Conservation (phyloP, 2,797 vertebrate species). For the Cyclura pinguis region DNA sequence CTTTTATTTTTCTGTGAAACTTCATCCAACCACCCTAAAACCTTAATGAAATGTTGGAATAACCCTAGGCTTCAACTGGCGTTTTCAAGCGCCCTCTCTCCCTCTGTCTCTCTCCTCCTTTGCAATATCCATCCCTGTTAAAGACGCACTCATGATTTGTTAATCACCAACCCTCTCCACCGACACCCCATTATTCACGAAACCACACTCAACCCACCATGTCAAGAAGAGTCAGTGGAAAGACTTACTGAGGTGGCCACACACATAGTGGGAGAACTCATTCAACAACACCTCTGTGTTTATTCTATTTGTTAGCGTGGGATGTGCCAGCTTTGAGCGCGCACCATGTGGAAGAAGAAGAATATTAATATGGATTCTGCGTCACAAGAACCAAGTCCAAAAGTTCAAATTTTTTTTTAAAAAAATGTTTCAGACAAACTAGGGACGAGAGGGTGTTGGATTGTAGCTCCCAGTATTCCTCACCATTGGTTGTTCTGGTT, state of each 20-base stretch:
- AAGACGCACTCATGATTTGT: constrained; percentile 51
- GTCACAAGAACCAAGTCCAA: rapidly evolving
- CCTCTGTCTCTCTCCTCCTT: rapidly evolving
- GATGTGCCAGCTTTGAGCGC: constrained; percentile 7
- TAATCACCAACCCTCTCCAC: constrained; percentile 23
- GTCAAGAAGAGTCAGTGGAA: constrained; percentile 49
- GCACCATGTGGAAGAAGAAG: neutral
- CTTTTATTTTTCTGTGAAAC: neutral
- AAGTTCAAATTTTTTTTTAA: neutral
- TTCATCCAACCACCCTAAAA: neutral
- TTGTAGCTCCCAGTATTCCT: too few species aligned
- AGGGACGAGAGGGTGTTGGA: too few species aligned
- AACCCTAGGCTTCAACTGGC: neutral
- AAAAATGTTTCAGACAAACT: neutral
- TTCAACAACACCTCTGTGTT: constrained; percentile 18
- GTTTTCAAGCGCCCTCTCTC: neutral
- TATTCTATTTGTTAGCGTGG: constrained; percentile 29
- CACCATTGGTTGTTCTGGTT: too few species aligned
- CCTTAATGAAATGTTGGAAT: neutral
- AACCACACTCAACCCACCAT: neutral
- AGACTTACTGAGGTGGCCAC: constrained; percentile 50
- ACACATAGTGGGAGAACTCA: neutral
- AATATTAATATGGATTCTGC: neutral
- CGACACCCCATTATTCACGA: constrained; percentile 37
- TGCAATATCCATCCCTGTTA: neutral